Evolutionary conservation across 2,797 vertebrate species (phyloP), one percentile per base, ranked within the genome.

Genomic region (Clamator glandarius): DNA sequence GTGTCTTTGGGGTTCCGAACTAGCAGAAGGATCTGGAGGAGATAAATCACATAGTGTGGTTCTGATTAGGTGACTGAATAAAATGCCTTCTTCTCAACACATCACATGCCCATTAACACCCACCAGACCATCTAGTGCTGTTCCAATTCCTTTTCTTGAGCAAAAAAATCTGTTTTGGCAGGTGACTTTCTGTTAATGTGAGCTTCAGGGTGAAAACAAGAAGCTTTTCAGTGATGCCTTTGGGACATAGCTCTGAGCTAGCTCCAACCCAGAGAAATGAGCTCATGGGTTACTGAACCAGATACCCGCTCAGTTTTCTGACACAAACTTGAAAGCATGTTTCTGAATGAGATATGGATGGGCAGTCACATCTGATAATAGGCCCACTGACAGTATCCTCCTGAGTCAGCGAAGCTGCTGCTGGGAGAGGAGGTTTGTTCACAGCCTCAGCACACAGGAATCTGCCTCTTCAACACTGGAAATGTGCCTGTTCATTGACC

Each of bases 1-100:
- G 97, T 98, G 94, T 98, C 98, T 96, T 98, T 98, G 7, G 98
- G 98, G 90, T 99, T 98, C 67, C 97, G 97, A 96, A 98, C 95
- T 35, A 98, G 84, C 70, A 98, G 96, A 93, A 98, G 83, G 69
- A 97, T 98, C 98, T 97, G 52, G 46, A 77, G 28, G 16, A 92
- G n/a, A 67, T 44, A 59, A 94, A 77, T 67, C 21, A 67, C 4
- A 23, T 28, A 18, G 36, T 42, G 15, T 69, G 12, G 9, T 68
- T 79, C 36, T n/a, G 23, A 83, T 83, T 50, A 69, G 11, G 10
- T 44, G 54, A 48, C 26, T 59, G 73, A 55, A 2, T 9, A 59
- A 92, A 80, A 51, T 3, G 3, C 4, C 28, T 15, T 59, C 35
- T 73, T 55, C 48, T 83, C 5, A 26, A 77, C 33, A n/a, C 8